phyloP scores from a whole-genome alignment of 1,140 invertebrate genomes.

The Daktulosphaira vitifoliae region DNA sequence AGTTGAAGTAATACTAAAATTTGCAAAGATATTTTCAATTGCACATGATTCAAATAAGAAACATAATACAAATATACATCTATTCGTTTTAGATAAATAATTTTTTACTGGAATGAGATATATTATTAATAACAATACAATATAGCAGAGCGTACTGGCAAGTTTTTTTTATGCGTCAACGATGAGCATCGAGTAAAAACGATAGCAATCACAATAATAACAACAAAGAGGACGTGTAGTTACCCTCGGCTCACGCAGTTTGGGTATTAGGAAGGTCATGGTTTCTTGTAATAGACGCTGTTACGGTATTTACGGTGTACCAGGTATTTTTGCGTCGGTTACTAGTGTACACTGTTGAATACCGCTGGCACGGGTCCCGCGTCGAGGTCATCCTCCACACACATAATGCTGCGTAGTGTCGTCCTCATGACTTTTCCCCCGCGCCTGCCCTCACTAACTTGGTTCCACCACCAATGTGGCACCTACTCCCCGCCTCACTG shows the following conservation, averaged over 20 bases:
- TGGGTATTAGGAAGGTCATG: slow-evolving; percentile 16
- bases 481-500: neutral
- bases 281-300: neutral
- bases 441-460: neutral
- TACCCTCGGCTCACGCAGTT: neutral
- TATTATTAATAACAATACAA: too few relatives aligned
- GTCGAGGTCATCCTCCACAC: slow-evolving; percentile 19
- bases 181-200: too few relatives aligned
- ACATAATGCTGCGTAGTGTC: slow-evolving; percentile 2
- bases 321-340: neutral
- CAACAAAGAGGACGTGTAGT: too few relatives aligned
- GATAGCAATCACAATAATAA: too few relatives aligned
- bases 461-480: neutral
- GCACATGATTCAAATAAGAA: too few relatives aligned
- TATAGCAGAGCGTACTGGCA: too few relatives aligned
- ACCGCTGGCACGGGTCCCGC: neutral
- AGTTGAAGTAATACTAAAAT: too few relatives aligned
- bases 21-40: too few relatives aligned
- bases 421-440: slow-evolving; percentile 30
- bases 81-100: too few relatives aligned
- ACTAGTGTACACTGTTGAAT: neutral
- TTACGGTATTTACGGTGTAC: neutral
- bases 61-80: too few relatives aligned
- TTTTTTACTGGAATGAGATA: too few relatives aligned
- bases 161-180: too few relatives aligned